These are phyloP conservation scores for Anagrus nilaparvatae DNA, from an alignment of 1,140 invertebrate species.

Conservation along the genomic window DNA sequence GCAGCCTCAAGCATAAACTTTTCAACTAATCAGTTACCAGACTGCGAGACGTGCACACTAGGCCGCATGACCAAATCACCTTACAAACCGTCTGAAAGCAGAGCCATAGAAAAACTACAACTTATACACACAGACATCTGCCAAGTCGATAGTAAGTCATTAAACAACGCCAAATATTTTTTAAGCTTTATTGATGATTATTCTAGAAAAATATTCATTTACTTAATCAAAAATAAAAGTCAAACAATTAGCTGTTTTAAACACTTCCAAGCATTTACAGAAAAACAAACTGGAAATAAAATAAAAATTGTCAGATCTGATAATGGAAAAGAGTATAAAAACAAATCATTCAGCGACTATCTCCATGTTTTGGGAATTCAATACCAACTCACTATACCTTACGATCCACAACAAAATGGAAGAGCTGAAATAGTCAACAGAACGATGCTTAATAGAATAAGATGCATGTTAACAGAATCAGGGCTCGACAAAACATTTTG, in stretches of 20 bases:
- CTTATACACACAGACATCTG: constrained; percentile 33
- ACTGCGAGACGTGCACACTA: background rate
- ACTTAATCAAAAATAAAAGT: constrained; percentile 32
- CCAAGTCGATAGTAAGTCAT: constrained; percentile 22
- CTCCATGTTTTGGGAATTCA: constrained; percentile 1
- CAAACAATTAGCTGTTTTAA: constrained; percentile 25
- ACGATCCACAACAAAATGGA: constrained; percentile 29
- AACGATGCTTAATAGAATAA: constrained; percentile 22
- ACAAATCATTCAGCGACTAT: background rate
- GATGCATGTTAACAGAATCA: constrained; percentile 12
- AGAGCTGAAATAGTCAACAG: constrained; percentile 26
- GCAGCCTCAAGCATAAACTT: too few species aligned
- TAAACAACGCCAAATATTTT: constrained; percentile 25
- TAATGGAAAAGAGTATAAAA: constrained; percentile 3
- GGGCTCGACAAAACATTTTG: constrained; percentile 17
- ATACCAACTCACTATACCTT: constrained; percentile 18
- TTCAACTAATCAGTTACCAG: too few species aligned
- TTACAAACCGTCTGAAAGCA: constrained; percentile 21
- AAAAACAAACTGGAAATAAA: background rate
- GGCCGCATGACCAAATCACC: background rate
- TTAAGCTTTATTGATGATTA: constrained; percentile 33
- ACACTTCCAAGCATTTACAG: background rate
- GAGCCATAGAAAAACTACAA: constrained; percentile 25
- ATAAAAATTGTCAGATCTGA: background rate
- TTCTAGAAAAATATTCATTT: constrained; percentile 25